Base-by-base conservation (phyloP, 2,113 vertebrate species). In the Ophiodon elongatus region DNA sequence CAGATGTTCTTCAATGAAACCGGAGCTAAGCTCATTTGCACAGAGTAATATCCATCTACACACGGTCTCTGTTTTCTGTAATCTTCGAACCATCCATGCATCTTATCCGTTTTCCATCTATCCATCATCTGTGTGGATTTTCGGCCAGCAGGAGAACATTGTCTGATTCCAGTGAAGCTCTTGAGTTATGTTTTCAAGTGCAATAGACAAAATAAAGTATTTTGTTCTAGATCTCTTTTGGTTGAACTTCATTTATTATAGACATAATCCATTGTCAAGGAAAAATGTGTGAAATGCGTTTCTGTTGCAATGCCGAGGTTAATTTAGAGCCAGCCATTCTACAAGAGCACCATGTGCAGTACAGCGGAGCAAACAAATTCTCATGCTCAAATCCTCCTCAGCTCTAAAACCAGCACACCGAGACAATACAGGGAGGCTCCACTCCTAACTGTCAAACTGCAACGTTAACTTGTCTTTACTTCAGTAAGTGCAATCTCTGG, bases 1-100 rank as follows among this genome's bases (percentile, higher is more conserved):
- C 93, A 92, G 81, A 85, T 85, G 83, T 87, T 84, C 79, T 72
- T 86, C 78, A 91, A 83, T 76, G 41, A 90, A 91, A 71, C 54
- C 80, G 21, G 64, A 41, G 74, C 77, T 70, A 33, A 80, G 88
- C 82, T 89, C 75, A 87, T 92, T 85, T 87, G 67, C 80, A 88
- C 67, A 67, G 41, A 88, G 74, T 65, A 79, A 83, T 59, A 88
- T 80, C 85, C 57, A 37, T 79, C 72, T 57, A 25, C 33, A 14
- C 13, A 8, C 43, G n/a, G 35, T 60, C 72, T 78, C 59, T 85
- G 73, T 72, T 83, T 50, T 77, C 50, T 63, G 67, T 60, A 57
- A 87, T 82, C 82, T 86, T 37, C 59, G 57, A 39, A 60, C 35
- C 66, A 25, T 63, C 39, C 76, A 27, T 74, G 74, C 33, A 65